A percentile compares a stretch with the other conserved stretches of the same genome.
These are phyloP conservation scores for Edolisoma coerulescens DNA, from an alignment of 2,113 vertebrate species.

Conservation along the genomic window DNA sequence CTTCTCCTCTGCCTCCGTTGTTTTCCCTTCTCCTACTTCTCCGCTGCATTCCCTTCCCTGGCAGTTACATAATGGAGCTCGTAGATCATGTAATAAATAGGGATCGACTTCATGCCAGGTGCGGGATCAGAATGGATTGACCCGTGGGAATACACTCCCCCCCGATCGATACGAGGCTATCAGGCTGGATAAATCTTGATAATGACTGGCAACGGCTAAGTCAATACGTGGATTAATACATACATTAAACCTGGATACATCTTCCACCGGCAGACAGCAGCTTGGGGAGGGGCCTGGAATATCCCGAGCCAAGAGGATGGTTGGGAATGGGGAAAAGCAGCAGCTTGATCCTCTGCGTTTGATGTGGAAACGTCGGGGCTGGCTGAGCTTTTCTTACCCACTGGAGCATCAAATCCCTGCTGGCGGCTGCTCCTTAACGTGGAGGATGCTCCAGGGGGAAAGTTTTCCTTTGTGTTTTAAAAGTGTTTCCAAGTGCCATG, in stretches of 20 bases:
- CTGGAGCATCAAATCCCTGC: neutral
- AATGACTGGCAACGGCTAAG: constrained; percentile 58
- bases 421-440: fast-evolving
- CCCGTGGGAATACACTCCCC: constrained; percentile 51
- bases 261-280: neutral
- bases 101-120: constrained; percentile 71
- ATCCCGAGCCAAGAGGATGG: neutral
- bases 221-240: constrained; percentile 68
- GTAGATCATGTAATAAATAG: constrained; percentile 77
- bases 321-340: neutral
- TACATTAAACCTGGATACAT: neutral
- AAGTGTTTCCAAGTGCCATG: neutral
- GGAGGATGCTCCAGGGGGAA: neutral
- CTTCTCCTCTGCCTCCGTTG: neutral
- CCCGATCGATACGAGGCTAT: constrained; percentile 60
- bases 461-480: neutral
- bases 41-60: neutral
- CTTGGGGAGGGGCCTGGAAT: neutral
- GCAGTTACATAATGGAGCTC: constrained; percentile 53
- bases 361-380: fast-evolving
- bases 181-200: constrained; percentile 74
- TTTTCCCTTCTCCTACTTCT: neutral
- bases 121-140: constrained; percentile 71
- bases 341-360: neutral
- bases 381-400: neutral